Conservation (phyloP, 1,140 invertebrate genomes). For the Bombus pascuorum region DNA sequence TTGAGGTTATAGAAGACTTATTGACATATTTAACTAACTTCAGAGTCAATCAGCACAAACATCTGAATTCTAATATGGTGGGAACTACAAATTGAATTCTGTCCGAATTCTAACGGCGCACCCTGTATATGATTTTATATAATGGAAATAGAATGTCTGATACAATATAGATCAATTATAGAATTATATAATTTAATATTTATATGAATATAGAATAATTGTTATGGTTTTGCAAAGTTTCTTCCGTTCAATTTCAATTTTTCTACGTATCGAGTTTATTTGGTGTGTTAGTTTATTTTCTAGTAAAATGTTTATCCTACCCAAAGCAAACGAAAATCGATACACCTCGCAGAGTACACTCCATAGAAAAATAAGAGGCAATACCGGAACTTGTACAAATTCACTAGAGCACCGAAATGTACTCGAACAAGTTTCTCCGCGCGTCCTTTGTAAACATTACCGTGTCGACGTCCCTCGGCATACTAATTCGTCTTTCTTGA, state of each 20-base stretch:
- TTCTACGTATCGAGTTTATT: neutral
- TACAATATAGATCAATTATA: too few relatives aligned
- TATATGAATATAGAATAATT: neutral
- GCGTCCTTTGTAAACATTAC: conserved; percentile 20
- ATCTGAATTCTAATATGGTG: too few relatives aligned
- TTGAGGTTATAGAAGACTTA: too few relatives aligned
- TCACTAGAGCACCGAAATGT: conserved; percentile 12
- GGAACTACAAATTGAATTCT: too few relatives aligned
- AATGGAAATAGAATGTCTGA: too few relatives aligned
- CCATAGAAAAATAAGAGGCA: conserved; percentile 11
- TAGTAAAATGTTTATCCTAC: neutral
- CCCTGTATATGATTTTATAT: too few relatives aligned
- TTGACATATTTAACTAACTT: too few relatives aligned
- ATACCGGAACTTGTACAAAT: neutral
- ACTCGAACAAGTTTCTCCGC: conserved; percentile 11
- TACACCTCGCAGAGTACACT: neutral
- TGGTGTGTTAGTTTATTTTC: neutral
- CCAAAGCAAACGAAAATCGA: neutral
- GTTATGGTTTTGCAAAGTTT: neutral
- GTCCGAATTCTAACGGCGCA: too few relatives aligned
- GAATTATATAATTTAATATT: too few relatives aligned
- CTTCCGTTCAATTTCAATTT: neutral
- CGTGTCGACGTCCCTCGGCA: neutral
- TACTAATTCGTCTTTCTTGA: conserved; percentile 18
- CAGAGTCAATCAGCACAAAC: too few relatives aligned